Evolutionary conservation across 1,140 invertebrate genomes (phyloP).

Genomic region (Drosophila simulans): DNA sequence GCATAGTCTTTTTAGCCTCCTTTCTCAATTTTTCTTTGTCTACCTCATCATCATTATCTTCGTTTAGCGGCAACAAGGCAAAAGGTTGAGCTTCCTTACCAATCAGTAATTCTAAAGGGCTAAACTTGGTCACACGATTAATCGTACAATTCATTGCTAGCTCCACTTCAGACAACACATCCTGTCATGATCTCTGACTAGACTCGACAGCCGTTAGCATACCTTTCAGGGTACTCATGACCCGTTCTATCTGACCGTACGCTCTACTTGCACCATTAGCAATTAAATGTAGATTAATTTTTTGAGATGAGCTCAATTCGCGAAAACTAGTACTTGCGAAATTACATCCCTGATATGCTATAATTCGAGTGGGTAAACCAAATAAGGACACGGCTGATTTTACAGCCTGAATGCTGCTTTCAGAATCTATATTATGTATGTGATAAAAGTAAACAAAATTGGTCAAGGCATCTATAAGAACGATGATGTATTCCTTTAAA

Average conservation of each 20-base stretch:
- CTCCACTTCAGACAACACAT: too few relatives aligned
- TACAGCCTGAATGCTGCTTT: not conserved
- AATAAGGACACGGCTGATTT: conserved; percentile 4
- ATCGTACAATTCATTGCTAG: too few relatives aligned
- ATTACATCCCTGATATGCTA: conserved; percentile 7
- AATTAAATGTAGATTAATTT: conserved; percentile 6
- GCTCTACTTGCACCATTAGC: too few relatives aligned
- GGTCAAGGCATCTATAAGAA: conserved; percentile 4
- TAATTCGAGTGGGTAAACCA: conserved; percentile 4
- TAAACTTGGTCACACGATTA: too few relatives aligned
- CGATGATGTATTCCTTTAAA: not conserved
- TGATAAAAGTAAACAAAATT: not conserved
- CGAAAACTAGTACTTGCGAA: not conserved
- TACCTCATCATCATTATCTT: too few relatives aligned
- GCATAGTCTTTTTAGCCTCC: not conserved
- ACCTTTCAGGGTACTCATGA: too few relatives aligned
- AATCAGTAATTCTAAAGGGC: too few relatives aligned
- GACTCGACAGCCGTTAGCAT: too few relatives aligned
- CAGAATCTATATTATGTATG: not conserved
- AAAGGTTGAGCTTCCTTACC: too few relatives aligned
- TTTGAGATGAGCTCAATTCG: conserved; percentile 8
- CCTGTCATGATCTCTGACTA: too few relatives aligned
- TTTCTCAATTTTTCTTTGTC: not conserved
- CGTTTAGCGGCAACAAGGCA: too few relatives aligned
- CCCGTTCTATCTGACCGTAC: too few relatives aligned